Conservation (phyloP, 2,888 invertebrate genomes). For the Spatulosminthurus flaviceps region DNA sequence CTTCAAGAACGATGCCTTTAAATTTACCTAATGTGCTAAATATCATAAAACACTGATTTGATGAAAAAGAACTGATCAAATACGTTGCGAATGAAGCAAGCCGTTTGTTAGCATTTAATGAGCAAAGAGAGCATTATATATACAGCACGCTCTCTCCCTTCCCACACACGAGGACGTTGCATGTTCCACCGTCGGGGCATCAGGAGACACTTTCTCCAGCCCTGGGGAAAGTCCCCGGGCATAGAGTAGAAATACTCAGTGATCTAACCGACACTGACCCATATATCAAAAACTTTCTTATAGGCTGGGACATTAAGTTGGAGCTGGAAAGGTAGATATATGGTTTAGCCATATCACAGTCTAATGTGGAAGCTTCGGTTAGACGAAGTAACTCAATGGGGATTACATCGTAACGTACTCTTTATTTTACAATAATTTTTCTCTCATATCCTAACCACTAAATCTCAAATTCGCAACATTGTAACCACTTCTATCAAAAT, state of each 20-base stretch:
- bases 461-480: no score
- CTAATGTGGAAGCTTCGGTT: constrained; percentile 59
- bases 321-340: constrained; percentile 59
- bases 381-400: constrained; percentile 61
- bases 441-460: no score
- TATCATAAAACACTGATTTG: no score
- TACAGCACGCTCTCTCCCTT: not conserved
- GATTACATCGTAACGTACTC: constrained; percentile 59
- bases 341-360: constrained; percentile 61
- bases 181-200: constrained; percentile 62
- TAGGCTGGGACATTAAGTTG: constrained; percentile 58
- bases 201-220: constrained; percentile 32
- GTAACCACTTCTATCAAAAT: no score
- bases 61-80: no score
- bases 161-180: constrained; percentile 50
- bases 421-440: constrained; percentile 48
- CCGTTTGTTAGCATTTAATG: not conserved
- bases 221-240: constrained; percentile 64
- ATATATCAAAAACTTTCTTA: constrained; percentile 54
- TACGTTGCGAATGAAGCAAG: not conserved
- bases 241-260: constrained; percentile 58
- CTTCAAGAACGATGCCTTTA: no score
- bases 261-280: constrained; percentile 53
- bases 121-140: constrained; percentile 22
- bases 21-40: no score